A percentile compares a stretch with the other conserved stretches of the same genome.
Conservation (phyloP, 2,888 invertebrate species). For the Luperina testacea region DNA sequence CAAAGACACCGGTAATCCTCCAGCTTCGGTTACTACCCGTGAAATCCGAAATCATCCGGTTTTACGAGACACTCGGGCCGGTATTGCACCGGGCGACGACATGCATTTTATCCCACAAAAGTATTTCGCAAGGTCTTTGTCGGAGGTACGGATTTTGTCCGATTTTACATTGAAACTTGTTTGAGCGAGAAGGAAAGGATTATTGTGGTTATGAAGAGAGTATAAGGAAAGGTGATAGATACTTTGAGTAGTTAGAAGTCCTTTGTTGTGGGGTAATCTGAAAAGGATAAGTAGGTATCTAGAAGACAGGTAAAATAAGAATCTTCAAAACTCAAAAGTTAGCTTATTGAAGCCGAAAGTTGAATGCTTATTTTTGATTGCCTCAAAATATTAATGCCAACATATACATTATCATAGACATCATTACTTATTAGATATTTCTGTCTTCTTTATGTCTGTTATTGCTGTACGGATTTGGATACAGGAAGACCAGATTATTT, state of each 20-base stretch:
- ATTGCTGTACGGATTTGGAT: too few species aligned
- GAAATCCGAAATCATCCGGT: slow-evolving; percentile 56
- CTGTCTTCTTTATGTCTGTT: too few species aligned
- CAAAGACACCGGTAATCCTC: slow-evolving; percentile 43
- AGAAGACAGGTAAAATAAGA: neutral
- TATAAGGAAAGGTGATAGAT: neutral
- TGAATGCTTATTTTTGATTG: neutral
- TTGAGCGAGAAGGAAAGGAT: slow-evolving; percentile 38
- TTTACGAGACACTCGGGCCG: slow-evolving; percentile 62
- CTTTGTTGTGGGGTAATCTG: slow-evolving; percentile 1
- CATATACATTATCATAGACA: neutral
- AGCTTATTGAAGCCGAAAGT: neutral
- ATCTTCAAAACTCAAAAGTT: neutral
- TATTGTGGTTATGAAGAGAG: neutral
- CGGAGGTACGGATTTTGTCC: slow-evolving; percentile 26
- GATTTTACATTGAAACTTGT: slow-evolving; percentile 35
- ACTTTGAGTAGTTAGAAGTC: neutral
- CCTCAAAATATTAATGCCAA: neutral
- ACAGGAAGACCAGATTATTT: too few species aligned
- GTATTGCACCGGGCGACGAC: slow-evolving; percentile 46
- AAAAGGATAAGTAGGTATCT: neutral
- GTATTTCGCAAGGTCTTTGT: slow-evolving; percentile 24
- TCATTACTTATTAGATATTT: too few species aligned
- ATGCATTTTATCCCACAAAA: slow-evolving; percentile 54
- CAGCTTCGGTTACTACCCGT: slow-evolving; percentile 41